phyloP scores from a whole-genome alignment of 1,140 invertebrate genomes.

The Pentalonia nigronervosa region DNA sequence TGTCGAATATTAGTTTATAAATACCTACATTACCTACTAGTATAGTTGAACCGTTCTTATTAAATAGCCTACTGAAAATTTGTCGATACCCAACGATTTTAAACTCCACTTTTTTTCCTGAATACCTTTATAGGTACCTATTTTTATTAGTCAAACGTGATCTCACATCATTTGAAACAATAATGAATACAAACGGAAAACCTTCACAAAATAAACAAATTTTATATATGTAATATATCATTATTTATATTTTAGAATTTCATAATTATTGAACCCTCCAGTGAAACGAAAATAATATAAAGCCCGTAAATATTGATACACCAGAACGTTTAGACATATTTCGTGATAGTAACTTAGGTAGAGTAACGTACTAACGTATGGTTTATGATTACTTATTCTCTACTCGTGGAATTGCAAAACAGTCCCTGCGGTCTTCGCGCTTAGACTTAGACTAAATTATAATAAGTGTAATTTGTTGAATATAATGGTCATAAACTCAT shows the following conservation, averaged over 20 bases:
- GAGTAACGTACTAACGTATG: not conserved
- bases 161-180: not conserved
- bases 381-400: conserved; percentile 26
- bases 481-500: no score
- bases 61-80: not conserved
- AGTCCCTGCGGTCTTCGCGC: not conserved
- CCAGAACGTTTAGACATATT: conserved; percentile 8
- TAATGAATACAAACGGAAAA: not conserved
- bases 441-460: not conserved
- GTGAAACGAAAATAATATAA: conserved; percentile 19
- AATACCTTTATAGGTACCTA: no score
- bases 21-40: not conserved
- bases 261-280: conserved; percentile 21
- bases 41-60: not conserved
- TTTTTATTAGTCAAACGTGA: not conserved
- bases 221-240: not conserved
- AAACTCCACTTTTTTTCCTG: no score
- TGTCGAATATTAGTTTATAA: no score
- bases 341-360: not conserved
- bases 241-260: conserved; percentile 27
- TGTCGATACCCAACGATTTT: not conserved
- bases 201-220: not conserved
- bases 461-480: conserved; percentile 23
- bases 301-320: conserved; percentile 35
- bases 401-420: conserved; percentile 1